phyloP scores from a whole-genome alignment of 2,113 vertebrate species.

The Himantopus leucocephalus region DNA sequence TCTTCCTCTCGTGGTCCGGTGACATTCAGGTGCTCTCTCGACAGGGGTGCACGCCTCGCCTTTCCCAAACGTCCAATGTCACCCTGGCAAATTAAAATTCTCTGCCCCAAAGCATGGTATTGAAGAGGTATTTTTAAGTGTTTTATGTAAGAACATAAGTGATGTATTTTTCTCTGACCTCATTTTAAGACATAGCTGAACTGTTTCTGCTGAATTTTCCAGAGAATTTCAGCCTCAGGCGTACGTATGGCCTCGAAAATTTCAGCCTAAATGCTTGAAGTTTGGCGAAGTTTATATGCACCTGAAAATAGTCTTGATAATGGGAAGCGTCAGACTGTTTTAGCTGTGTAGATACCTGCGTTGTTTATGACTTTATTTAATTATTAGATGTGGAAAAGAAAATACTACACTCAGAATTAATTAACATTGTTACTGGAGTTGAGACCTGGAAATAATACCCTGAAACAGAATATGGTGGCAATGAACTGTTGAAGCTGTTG shows the following conservation, averaged over 20 bases:
- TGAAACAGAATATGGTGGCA: neutral
- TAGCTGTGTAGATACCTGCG: neutral
- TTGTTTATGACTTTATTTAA: neutral
- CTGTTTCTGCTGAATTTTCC: slow-evolving; percentile 55
- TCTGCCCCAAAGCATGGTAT: neutral
- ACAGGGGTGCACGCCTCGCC: neutral
- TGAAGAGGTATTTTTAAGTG: slow-evolving; percentile 27
- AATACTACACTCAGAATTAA: neutral
- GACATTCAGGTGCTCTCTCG: neutral
- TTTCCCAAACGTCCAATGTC: neutral
- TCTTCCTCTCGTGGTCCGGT: neutral
- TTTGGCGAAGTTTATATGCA: slow-evolving; percentile 47
- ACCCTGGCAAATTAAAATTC: slow-evolving; percentile 21
- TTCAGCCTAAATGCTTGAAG: slow-evolving; percentile 45
- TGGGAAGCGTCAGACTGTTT: neutral
- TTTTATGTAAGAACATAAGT: slow-evolving; percentile 44
- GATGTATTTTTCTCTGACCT: slow-evolving; percentile 60
- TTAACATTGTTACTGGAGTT: neutral
- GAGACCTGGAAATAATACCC: neutral
- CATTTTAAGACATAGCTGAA: slow-evolving; percentile 46
- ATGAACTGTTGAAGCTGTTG: neutral
- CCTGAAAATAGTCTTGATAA: slow-evolving; percentile 39
- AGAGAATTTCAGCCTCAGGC: slow-evolving; percentile 55
- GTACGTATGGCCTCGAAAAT: slow-evolving; percentile 55
- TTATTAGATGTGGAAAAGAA: neutral